A percentile compares a stretch with the other conserved stretches of the same genome.
phyloP scores from a whole-genome alignment of 1,140 invertebrate genomes.

The Calosoma granatense region DNA sequence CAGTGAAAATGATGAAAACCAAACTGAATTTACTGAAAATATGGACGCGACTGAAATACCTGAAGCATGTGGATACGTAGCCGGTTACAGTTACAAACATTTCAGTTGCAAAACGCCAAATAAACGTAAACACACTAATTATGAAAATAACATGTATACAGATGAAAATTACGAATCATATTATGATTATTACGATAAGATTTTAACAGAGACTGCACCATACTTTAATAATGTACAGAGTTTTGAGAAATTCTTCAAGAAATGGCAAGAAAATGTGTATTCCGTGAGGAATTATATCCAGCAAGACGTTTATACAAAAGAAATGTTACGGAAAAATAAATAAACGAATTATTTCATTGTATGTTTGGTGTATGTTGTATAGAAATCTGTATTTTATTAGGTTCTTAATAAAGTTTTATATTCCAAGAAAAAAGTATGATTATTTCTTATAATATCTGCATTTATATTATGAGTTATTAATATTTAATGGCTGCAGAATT shows the following conservation, averaged over 20 bases:
- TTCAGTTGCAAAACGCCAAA: not conserved
- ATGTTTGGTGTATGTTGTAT: not conserved
- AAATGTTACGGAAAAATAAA: constrained; percentile 21
- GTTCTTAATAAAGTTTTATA: no score
- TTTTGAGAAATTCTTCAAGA: constrained; percentile 25
- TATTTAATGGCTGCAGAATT: no score
- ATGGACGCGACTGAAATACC: no score
- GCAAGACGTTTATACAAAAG: constrained; percentile 29
- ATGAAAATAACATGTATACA: not conserved
- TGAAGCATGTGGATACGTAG: constrained; percentile 4
- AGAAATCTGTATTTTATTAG: not conserved
- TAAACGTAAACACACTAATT: not conserved
- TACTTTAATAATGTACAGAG: constrained; percentile 21
- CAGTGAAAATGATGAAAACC: constrained; percentile 11
- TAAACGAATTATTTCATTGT: not conserved
- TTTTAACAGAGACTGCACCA: constrained; percentile 22
- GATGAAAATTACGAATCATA: constrained; percentile 17
- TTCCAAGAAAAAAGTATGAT: no score
- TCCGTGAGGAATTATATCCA: constrained; percentile 27
- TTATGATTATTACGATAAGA: constrained; percentile 23
- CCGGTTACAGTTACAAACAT: not conserved
- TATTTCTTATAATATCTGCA: no score
- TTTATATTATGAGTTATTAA: no score
- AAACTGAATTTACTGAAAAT: no score
- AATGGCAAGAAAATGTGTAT: constrained; percentile 26